These are phyloP conservation scores for Tetragonula carbonaria DNA, from an alignment of 2,888 invertebrate genomes.

Conservation along the genomic window DNA sequence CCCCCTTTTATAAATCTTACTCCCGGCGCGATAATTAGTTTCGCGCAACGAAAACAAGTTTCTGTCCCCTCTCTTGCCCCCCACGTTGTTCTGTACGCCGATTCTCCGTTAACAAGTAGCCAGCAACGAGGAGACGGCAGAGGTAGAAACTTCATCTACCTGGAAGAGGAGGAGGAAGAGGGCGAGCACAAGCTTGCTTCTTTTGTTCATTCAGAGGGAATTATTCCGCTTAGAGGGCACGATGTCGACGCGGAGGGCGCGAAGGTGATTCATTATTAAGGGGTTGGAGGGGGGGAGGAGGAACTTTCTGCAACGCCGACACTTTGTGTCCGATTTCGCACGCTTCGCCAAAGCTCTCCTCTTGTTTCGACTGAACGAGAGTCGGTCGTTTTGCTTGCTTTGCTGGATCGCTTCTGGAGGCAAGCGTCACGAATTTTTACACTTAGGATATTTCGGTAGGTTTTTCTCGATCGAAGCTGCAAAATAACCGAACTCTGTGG, in stretches of 20 bases:
- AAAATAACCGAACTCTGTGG: constrained; percentile 42
- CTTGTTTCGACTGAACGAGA: background rate
- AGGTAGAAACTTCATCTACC: background rate
- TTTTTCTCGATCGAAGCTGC: background rate
- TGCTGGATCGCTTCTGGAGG: constrained; percentile 10
- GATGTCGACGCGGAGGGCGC: background rate
- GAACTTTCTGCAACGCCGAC: constrained; percentile 6
- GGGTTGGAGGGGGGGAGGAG: no score
- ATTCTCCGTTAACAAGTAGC: background rate
- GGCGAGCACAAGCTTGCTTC: background rate
- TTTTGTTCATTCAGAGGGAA: background rate
- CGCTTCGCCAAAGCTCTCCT: background rate
- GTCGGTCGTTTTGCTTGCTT: constrained; percentile 2
- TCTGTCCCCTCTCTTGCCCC: background rate
- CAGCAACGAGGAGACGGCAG: no score
- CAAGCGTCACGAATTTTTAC: background rate
- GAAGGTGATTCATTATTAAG: constrained; percentile 15
- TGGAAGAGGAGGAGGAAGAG: no score
- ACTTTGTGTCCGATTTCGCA: background rate
- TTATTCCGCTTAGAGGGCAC: background rate
- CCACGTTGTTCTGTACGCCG: no score
- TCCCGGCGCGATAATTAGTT: constrained; percentile 13
- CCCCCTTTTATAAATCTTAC: no score
- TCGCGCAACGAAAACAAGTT: constrained; percentile 2
- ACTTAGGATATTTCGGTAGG: background rate